Conservation (phyloP, 1,140 invertebrate genomes). For the Nautilus pompilius region DNA sequence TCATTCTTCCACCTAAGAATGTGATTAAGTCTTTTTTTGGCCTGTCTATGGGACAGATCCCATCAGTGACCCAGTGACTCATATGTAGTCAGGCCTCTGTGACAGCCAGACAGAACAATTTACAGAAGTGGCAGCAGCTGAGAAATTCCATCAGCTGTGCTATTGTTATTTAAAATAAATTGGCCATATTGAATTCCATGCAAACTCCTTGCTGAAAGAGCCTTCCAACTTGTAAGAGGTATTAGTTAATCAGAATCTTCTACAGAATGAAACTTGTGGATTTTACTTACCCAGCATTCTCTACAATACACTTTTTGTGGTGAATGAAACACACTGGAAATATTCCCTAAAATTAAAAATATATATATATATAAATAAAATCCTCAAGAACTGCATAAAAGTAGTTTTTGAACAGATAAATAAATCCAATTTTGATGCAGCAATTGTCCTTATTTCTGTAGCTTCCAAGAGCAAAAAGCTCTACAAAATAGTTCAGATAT, state of each 20-base stretch:
- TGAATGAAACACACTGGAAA: conserved; percentile 77
- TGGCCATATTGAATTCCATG: not conserved
- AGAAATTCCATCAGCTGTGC: not conserved
- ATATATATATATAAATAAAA: conserved; percentile 3
- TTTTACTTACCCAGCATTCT: conserved; percentile 65
- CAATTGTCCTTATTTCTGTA: not conserved
- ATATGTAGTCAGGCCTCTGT: too few species aligned
- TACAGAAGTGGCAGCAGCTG: not conserved
- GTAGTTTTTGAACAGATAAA: not conserved
- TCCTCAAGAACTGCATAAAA: not conserved
- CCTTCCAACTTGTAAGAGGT: not conserved
- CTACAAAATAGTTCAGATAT: not conserved
- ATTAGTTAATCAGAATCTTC: not conserved
- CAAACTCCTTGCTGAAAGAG: not conserved
- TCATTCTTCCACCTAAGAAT: too few species aligned
- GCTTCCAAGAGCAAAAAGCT: not conserved
- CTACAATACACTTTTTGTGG: conserved; percentile 73
- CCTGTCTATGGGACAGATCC: too few species aligned
- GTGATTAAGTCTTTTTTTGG: too few species aligned
- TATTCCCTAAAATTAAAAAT: conserved; percentile 64
- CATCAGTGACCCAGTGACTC: too few species aligned
- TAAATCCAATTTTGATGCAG: not conserved
- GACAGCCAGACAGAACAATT: too few species aligned
- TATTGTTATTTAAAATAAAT: not conserved
- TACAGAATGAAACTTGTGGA: not conserved